Conservation (phyloP, 2,888 invertebrate species). For the Ferdinandea cuprea region DNA sequence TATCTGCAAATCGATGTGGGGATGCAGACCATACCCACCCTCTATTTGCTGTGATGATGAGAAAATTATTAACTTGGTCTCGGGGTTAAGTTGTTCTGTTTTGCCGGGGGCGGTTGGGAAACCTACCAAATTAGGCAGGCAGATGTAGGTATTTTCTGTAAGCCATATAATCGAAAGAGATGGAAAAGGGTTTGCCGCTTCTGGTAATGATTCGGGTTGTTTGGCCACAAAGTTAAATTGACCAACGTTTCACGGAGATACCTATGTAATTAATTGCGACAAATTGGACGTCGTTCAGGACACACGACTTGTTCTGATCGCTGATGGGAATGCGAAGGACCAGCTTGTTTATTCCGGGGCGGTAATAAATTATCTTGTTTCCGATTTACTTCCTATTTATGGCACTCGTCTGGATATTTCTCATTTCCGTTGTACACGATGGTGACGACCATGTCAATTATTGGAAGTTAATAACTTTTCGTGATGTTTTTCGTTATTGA, state of each 20-base stretch:
- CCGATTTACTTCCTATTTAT: constrained; percentile 39
- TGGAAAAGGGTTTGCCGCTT: constrained; percentile 51
- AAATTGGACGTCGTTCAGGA: constrained; percentile 82
- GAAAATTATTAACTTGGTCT: constrained; percentile 65
- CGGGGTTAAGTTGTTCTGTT: constrained; percentile 37
- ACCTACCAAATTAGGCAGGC: constrained; percentile 33
- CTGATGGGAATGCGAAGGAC: background rate
- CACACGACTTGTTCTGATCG: constrained; percentile 79
- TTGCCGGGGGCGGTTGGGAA: background rate
- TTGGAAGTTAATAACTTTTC: constrained; percentile 72
- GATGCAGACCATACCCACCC: constrained; percentile 31
- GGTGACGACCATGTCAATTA: constrained; percentile 58
- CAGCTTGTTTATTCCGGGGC: constrained; percentile 66
- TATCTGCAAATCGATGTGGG: constrained; percentile 54
- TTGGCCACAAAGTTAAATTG: constrained; percentile 64
- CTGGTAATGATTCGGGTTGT: constrained; percentile 9
- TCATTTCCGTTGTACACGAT: constrained; percentile 63
- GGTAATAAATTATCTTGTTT: constrained; percentile 67
- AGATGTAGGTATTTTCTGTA: constrained; percentile 55
- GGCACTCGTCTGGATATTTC: constrained; percentile 29
- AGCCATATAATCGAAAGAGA: constrained; percentile 20
- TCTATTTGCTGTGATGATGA: constrained; percentile 52
- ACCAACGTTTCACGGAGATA: constrained; percentile 56
- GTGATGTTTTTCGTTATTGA: constrained; percentile 56
- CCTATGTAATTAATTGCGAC: constrained; percentile 82